A percentile compares a stretch with the other conserved stretches of the same genome.
Evolutionary conservation across 2,888 invertebrate genomes (phyloP).

Genomic region (Drosophila neutralis): DNA sequence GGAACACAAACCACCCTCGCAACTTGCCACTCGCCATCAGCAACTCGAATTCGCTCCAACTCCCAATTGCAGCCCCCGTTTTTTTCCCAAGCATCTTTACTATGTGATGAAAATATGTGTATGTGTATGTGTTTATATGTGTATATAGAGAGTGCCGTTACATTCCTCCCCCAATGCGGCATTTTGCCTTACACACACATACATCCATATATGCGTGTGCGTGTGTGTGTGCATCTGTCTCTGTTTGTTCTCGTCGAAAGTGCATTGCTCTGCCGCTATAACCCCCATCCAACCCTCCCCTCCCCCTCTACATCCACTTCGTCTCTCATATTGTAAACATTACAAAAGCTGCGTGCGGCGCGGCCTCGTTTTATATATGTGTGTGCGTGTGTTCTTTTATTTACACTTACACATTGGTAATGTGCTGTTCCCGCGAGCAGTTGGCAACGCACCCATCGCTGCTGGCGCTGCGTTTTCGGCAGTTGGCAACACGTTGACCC

Average conservation of each 20-base stretch:
- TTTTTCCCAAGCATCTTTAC: slow-evolving; percentile 46
- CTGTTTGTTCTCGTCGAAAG: slow-evolving; percentile 61
- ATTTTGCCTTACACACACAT: slow-evolving; percentile 44
- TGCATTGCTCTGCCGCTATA: slow-evolving; percentile 68
- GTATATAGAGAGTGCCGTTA: slow-evolving; percentile 56
- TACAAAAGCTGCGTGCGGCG: slow-evolving; percentile 70
- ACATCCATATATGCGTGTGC: slow-evolving; percentile 10
- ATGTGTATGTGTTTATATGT: slow-evolving; percentile 10
- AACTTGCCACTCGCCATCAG: slow-evolving; percentile 7
- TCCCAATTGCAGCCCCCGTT: slow-evolving; percentile 31
- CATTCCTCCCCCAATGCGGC: slow-evolving; percentile 74
- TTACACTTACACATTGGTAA: slow-evolving; percentile 60
- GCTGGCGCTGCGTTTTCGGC: slow-evolving; percentile 68
- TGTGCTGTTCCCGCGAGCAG: slow-evolving; percentile 47
- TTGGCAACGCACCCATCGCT: slow-evolving; percentile 64
- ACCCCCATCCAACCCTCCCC: neutral
- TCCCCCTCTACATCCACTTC: slow-evolving; percentile 25
- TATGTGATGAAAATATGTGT: slow-evolving; percentile 43
- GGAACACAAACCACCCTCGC: slow-evolving; percentile 72
- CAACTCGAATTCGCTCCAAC: slow-evolving; percentile 40
- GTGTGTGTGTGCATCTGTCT: slow-evolving; percentile 59
- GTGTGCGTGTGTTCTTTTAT: slow-evolving; percentile 42
- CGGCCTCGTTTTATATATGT: slow-evolving; percentile 69
- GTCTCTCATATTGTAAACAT: slow-evolving; percentile 61
- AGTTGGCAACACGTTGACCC: slow-evolving; percentile 78